Conservation (phyloP, 2,113 vertebrate genomes). For the Pungitius pungitius region DNA sequence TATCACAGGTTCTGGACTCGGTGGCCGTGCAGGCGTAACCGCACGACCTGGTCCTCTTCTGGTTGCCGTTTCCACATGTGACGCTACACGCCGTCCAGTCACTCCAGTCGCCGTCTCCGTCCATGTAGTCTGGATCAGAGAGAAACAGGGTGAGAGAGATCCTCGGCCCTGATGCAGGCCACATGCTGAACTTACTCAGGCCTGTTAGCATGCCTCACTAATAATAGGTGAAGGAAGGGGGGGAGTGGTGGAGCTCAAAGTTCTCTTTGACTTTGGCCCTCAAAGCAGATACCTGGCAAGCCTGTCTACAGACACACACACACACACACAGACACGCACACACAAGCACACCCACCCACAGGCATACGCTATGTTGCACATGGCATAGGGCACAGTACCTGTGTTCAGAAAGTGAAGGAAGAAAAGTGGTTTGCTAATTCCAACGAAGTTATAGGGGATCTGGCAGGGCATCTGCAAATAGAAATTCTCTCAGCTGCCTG, state of each 20-base stretch:
- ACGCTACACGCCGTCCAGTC: constrained; percentile 92
- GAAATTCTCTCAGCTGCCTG: neutral
- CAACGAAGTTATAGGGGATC: constrained; percentile 29
- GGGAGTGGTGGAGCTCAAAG: constrained; percentile 45
- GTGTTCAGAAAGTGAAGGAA: constrained; percentile 18
- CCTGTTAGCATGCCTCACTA: constrained; percentile 78
- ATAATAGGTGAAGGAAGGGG: constrained; percentile 71
- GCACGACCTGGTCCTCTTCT: constrained; percentile 93
- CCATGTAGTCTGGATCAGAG: constrained; percentile 86
- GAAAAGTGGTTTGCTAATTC: constrained; percentile 33
- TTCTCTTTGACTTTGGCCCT: constrained; percentile 57
- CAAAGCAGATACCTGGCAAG: constrained; percentile 45
- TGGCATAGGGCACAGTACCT: constrained; percentile 4
- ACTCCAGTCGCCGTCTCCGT: constrained; percentile 95
- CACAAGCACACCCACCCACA: neutral
- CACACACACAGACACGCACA: constrained; percentile 11
- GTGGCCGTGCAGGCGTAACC: constrained; percentile 96
- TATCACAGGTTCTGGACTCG: constrained; percentile 92
- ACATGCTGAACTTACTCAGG: constrained; percentile 79
- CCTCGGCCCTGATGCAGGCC: constrained; percentile 75
- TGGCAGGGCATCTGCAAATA: constrained; percentile 20
- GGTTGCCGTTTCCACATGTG: constrained; percentile 91
- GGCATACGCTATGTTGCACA: neutral
- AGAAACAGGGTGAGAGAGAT: constrained; percentile 41
- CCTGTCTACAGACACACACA: neutral